These are phyloP conservation scores for Calonectris borealis DNA, from an alignment of 2,113 vertebrate species.

Conservation along the genomic window DNA sequence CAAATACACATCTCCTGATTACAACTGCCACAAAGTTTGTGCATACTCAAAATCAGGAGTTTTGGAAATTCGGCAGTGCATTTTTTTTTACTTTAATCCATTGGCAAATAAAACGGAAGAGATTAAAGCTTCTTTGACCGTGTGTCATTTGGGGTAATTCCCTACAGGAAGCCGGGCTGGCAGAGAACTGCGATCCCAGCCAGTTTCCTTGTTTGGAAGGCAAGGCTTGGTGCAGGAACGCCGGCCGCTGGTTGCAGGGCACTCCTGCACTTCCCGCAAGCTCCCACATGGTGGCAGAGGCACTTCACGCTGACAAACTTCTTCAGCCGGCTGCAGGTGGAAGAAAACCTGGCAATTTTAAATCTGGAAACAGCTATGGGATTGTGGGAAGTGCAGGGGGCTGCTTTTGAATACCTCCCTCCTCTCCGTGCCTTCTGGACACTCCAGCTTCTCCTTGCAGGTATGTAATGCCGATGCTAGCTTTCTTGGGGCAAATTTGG, in stretches of 20 bases:
- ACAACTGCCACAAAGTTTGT: not conserved
- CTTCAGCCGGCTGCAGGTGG: not conserved
- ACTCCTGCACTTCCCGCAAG: not conserved
- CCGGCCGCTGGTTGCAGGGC: accelerated
- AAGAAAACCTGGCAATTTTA: not conserved
- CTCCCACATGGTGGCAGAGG: slow-evolving; percentile 48
- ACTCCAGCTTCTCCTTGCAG: not conserved
- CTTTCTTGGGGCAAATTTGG: not conserved
- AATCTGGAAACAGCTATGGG: not conserved
- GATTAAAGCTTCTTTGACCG: accelerated
- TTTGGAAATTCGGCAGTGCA: accelerated
- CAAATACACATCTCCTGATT: not conserved
- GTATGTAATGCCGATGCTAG: accelerated
- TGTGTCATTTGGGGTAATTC: not conserved
- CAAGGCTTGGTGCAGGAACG: accelerated
- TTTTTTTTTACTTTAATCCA: not conserved
- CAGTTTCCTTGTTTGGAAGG: accelerated
- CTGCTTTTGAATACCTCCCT: not conserved
- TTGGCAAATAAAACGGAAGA: not conserved
- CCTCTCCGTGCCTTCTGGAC: not conserved
- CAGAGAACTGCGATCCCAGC: accelerated
- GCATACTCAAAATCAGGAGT: not conserved
- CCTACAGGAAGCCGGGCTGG: not conserved
- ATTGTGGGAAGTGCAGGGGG: not conserved
- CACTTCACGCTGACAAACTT: not conserved